phyloP scores from a whole-genome alignment of 2,888 invertebrate species.

The Melieria picta region DNA sequence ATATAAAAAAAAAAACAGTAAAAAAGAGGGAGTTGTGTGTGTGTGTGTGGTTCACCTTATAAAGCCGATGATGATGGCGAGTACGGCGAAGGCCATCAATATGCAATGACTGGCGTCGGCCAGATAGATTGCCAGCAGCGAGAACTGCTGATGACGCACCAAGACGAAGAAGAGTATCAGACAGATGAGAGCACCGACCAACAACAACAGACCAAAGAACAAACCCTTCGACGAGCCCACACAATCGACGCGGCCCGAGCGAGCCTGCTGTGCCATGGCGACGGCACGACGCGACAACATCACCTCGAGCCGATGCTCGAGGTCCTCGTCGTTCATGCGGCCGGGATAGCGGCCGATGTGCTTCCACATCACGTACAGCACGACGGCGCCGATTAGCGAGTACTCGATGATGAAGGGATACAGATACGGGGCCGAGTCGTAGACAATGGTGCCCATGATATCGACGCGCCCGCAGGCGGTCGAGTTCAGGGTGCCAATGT shows the following conservation, averaged over 20 bases:
- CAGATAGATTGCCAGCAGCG: slow-evolving; percentile 86
- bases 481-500: slow-evolving; percentile 67
- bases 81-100: slow-evolving; percentile 85
- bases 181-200: slow-evolving; percentile 91
- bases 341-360: slow-evolving; percentile 90
- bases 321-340: slow-evolving; percentile 81
- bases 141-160: slow-evolving; percentile 84
- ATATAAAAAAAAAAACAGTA: background rate
- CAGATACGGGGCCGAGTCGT: slow-evolving; percentile 92
- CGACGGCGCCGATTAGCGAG: slow-evolving; percentile 93
- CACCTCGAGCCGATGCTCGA: slow-evolving; percentile 87
- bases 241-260: slow-evolving; percentile 89
- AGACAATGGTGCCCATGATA: slow-evolving; percentile 92
- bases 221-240: slow-evolving; percentile 94
- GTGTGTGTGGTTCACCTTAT: slow-evolving; percentile 74
- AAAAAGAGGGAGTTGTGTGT: background rate
- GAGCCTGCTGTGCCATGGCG: slow-evolving; percentile 85
- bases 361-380: slow-evolving; percentile 96
- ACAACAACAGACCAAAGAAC: slow-evolving; percentile 88
- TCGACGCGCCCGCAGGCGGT: slow-evolving; percentile 82
- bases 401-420: slow-evolving; percentile 97
- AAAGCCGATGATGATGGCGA: slow-evolving; percentile 91
- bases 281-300: slow-evolving; percentile 89
- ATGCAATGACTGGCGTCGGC: slow-evolving; percentile 92
- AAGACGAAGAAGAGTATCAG: slow-evolving; percentile 96